Conservation (phyloP, 2,113 vertebrate species). For the Elaphurus davidianus region DNA sequence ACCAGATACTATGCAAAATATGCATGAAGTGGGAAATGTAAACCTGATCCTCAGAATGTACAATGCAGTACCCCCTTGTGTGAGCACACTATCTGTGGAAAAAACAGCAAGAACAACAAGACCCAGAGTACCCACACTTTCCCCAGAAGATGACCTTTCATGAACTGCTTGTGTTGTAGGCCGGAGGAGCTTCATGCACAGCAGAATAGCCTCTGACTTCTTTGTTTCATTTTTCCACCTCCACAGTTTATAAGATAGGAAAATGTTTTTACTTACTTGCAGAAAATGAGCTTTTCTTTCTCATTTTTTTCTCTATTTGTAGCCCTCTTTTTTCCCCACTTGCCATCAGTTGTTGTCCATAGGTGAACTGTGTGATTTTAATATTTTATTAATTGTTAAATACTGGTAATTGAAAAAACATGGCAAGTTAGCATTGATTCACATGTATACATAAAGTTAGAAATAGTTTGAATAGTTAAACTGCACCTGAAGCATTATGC, state of each 20-base stretch:
- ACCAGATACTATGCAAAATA: not conserved
- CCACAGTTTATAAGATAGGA: not conserved
- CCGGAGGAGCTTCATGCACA: not conserved
- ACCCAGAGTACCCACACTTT: not conserved
- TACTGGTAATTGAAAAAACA: not conserved
- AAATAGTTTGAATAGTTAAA: not conserved
- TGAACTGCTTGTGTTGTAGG: not conserved
- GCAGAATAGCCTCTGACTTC: not conserved
- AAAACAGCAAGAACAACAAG: not conserved
- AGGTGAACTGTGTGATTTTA: not conserved
- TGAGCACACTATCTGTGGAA: not conserved
- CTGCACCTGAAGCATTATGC: not conserved
- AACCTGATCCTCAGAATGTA: not conserved
- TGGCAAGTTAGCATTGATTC: not conserved
- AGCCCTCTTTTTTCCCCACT: not conserved
- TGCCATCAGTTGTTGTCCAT: not conserved
- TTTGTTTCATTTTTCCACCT: not conserved
- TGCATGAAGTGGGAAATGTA: not conserved
- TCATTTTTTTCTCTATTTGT: not conserved
- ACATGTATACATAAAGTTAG: not conserved
- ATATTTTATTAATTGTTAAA: not conserved
- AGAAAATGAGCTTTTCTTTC: conserved; percentile 19
- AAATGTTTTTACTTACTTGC: not conserved
- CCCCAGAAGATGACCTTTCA: not conserved
- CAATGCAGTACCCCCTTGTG: not conserved